Base-by-base conservation (phyloP, 2,113 vertebrate genomes). In the Polyodon spathula region DNA sequence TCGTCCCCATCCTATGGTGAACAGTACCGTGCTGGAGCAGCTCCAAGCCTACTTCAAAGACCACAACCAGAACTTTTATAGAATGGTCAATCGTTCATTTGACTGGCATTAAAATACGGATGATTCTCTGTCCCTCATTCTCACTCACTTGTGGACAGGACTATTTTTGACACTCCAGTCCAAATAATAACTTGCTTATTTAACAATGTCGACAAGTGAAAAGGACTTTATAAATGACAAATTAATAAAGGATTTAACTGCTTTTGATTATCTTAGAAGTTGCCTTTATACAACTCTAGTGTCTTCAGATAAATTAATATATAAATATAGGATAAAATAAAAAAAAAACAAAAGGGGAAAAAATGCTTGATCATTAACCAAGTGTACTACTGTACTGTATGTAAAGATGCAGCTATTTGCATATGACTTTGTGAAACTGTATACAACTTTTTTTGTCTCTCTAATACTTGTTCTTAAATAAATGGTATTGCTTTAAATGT, bases 11-110 rank as follows among this genome's bases (percentile, higher is more conserved):
- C 92, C 93, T 1, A 73, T 83, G 0, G 93, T 95, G 37, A 93
- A 95, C 74, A 76, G 66, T 74, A 92, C 90, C 1, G 87, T 95
- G 37, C 83, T 95, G 70, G 87, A 90, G 51, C 90, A 93, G 71
- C 87, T 95, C 15, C 87, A 90, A 67, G 84, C 86, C 53, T 94
- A 90, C 76, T 90, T 95, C 60, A 88, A 80, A 77, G 91, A 93
- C 69, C 93, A 94, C 83, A 95, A 95, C 73, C 85, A 79, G 63
- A 92, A 82, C 72, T 94, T 95, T 83, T 95, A 89, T 83, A 84
- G 76, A 73, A 88, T 95, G 86, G 89, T 93, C 63, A 90, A 88
- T 78, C 91, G 89, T 70, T 89, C 89, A 9, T 95, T 95, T 63
- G 80, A 89, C 82, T 95, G 93, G 93, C 87, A 90, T 80, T 95